A percentile compares a stretch with the other conserved stretches of the same genome.
Evolutionary conservation across 2,888 invertebrate species (phyloP).

Genomic region (Lomographa bimaculata): DNA sequence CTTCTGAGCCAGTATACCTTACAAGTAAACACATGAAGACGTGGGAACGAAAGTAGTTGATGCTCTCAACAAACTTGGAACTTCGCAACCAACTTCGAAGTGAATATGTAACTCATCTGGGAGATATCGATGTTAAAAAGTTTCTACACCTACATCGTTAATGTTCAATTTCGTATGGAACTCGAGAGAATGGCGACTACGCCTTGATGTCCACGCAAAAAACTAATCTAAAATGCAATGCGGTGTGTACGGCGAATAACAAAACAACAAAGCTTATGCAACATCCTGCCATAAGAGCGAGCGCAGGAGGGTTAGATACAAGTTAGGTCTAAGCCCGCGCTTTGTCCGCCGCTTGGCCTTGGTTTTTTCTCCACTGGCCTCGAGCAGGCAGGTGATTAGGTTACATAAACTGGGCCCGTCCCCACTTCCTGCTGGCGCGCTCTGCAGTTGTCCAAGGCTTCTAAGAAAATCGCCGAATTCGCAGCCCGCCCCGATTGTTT

Average conservation of each 20-base stretch:
- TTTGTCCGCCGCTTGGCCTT: slow-evolving; percentile 72
- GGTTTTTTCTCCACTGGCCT: slow-evolving; percentile 78
- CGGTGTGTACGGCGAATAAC: slow-evolving; percentile 67
- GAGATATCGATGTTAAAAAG: slow-evolving; percentile 34
- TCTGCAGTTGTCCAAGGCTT: slow-evolving; percentile 77
- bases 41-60: slow-evolving; percentile 60
- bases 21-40: slow-evolving; percentile 49
- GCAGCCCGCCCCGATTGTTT: slow-evolving; percentile 65
- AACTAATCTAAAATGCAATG: slow-evolving; percentile 78
- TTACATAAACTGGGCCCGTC: slow-evolving; percentile 81
- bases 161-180: slow-evolving; percentile 56
- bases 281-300: slow-evolving; percentile 72
- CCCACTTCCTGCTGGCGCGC: slow-evolving; percentile 80
- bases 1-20: slow-evolving; percentile 48
- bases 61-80: slow-evolving; percentile 57
- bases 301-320: slow-evolving; percentile 67
- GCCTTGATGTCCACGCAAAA: slow-evolving; percentile 60
- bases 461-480: slow-evolving; percentile 75
- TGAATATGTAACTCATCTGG: slow-evolving; percentile 41
- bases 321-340: slow-evolving; percentile 62
- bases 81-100: slow-evolving; percentile 42
- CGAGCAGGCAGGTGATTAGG: slow-evolving; percentile 81
- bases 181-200: slow-evolving; percentile 46
- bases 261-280: slow-evolving; percentile 81
- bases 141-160: slow-evolving; percentile 46